Evolutionary conservation across 2,113 vertebrate species (phyloP).

Genomic region (Serinus canaria): DNA sequence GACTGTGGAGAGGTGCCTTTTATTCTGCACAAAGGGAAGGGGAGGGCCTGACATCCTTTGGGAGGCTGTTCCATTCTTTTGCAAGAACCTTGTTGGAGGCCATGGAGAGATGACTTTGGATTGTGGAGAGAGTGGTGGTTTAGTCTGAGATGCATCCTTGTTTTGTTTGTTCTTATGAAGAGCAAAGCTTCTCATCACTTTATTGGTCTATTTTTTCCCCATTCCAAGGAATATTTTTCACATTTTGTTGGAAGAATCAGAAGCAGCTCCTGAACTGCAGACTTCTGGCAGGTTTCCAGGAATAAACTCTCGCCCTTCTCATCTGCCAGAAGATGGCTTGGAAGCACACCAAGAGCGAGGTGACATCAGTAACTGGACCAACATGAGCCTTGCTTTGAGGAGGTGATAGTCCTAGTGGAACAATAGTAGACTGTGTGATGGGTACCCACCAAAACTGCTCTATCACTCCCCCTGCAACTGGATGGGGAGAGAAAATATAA

Average conservation of each 20-base stretch:
- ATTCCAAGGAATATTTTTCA: not conserved
- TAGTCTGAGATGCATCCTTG: not conserved
- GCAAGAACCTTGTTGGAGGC: fast-evolving
- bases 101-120: not conserved
- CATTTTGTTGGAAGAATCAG: not conserved
- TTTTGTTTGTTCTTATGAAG: not conserved
- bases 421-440: not conserved
- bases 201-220: not conserved
- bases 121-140: not conserved
- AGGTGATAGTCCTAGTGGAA: not conserved
- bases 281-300: not conserved
- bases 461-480: not conserved
- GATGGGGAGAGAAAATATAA: not conserved
- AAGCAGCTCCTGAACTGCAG: not conserved
- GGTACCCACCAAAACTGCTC: not conserved
- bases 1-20: fast-evolving
- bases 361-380: not conserved
- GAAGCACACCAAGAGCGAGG: not conserved
- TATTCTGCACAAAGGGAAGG: not conserved
- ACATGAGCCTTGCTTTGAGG: not conserved
- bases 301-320: not conserved
- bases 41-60: not conserved
- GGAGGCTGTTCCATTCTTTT: fast-evolving
- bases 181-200: not conserved
- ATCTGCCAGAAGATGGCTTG: not conserved